Conservation (phyloP, 2,113 vertebrate species). For the Rynchops niger region DNA sequence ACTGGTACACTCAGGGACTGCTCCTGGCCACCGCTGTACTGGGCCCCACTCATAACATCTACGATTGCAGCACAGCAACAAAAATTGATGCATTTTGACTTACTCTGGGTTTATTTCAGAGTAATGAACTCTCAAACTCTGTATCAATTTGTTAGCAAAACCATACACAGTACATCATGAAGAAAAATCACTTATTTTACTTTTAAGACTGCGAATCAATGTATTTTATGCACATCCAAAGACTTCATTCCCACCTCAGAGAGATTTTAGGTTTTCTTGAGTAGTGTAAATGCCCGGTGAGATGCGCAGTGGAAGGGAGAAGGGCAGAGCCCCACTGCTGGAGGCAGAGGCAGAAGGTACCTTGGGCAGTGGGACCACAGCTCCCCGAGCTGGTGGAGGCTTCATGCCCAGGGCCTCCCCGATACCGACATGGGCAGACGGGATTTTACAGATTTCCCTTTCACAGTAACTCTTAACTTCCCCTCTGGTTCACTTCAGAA, state of each 20-base stretch:
- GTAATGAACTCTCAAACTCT: background rate
- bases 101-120: background rate
- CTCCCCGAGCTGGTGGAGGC: background rate
- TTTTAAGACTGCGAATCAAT: background rate
- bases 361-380: background rate
- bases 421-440: rapidly evolving
- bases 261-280: background rate
- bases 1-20: background rate
- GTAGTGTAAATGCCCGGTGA: background rate
- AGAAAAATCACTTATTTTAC: rapidly evolving
- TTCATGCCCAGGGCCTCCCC: rapidly evolving
- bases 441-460: background rate
- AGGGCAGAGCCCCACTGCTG: background rate
- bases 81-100: background rate
- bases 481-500: background rate
- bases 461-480: background rate
- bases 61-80: rapidly evolving
- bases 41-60: background rate
- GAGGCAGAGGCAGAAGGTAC: background rate
- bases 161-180: background rate
- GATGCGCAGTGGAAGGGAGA: background rate
- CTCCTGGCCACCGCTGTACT: background rate
- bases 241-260: background rate
- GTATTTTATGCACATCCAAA: background rate
- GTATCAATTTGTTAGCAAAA: background rate